A percentile compares a stretch with the other conserved stretches of the same genome.
phyloP scores from a whole-genome alignment of 2,888 invertebrate genomes.

The Thereva nobilitata region DNA sequence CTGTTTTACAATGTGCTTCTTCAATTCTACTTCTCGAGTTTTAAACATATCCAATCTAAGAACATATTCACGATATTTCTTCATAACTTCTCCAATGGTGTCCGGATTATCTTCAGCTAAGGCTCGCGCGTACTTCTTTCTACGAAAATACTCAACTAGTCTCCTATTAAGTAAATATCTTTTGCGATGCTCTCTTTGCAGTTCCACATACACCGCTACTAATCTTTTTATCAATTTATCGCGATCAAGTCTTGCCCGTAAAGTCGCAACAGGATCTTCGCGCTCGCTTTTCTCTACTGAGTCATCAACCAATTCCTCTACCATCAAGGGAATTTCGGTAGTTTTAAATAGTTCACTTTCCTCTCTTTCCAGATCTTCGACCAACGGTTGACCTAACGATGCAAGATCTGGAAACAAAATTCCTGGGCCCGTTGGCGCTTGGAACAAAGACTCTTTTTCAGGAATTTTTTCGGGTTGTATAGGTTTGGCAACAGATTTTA shows the following conservation, averaged over 20 bases:
- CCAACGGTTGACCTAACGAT: background rate
- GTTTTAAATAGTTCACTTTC: background rate
- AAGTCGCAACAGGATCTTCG: background rate
- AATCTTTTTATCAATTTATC: conserved; percentile 17
- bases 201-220: conserved; percentile 9
- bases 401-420: background rate
- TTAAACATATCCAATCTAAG: conserved; percentile 44
- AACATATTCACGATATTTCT: conserved; percentile 42
- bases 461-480: background rate
- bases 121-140: conserved; percentile 45
- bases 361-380: background rate
- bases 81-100: conserved; percentile 24
- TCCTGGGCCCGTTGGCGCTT: too few species aligned
- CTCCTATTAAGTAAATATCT: conserved; percentile 46
- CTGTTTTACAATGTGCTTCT: conserved; percentile 20
- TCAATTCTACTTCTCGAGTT: conserved; percentile 25
- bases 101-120: conserved; percentile 44
- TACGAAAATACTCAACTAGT: conserved; percentile 48
- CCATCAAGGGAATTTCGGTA: background rate
- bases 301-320: background rate
- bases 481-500: background rate
- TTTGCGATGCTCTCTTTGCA: conserved; percentile 18
- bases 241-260: conserved; percentile 23
- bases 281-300: background rate
- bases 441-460: background rate